phyloP scores from a whole-genome alignment of 2,888 invertebrate species.

The Synergus laeviventris region DNA sequence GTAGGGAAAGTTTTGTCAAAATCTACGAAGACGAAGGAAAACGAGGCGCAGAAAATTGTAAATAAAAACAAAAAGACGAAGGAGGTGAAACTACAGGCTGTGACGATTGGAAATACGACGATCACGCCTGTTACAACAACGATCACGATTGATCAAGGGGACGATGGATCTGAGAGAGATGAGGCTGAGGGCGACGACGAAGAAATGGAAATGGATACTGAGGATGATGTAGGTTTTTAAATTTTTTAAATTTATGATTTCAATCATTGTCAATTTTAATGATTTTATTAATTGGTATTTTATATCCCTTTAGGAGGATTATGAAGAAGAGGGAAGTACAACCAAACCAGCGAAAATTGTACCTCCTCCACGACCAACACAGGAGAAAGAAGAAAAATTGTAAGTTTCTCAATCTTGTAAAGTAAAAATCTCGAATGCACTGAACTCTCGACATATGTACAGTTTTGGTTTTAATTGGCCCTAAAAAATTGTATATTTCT shows the following conservation, averaged over 20 bases:
- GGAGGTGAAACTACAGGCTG: conserved; percentile 78
- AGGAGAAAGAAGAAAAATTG: conserved; percentile 33
- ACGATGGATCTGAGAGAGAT: conserved; percentile 85
- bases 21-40: conserved; percentile 78
- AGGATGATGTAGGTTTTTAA: conserved; percentile 68
- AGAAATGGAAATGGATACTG: conserved; percentile 78
- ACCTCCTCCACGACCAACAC: background rate
- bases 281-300: background rate
- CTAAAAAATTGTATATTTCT: background rate
- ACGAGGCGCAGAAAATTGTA: conserved; percentile 67
- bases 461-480: too few relatives aligned
- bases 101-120: conserved; percentile 82
- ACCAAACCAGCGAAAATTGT: background rate
- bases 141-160: conserved; percentile 81
- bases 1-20: conserved; percentile 82
- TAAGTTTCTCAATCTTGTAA: background rate
- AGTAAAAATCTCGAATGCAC: too few relatives aligned
- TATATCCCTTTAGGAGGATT: conserved; percentile 9
- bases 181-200: conserved; percentile 90
- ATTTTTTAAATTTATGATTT: too few relatives aligned
- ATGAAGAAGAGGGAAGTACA: background rate
- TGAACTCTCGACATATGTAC: too few relatives aligned
- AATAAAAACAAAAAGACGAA: conserved; percentile 70
- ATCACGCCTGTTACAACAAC: conserved; percentile 75
- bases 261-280: too few relatives aligned